Evolutionary conservation across 2,888 invertebrate genomes (phyloP), one percentile per base, ranked within the genome.

Genomic region (Toxonevra muliebris): DNA sequence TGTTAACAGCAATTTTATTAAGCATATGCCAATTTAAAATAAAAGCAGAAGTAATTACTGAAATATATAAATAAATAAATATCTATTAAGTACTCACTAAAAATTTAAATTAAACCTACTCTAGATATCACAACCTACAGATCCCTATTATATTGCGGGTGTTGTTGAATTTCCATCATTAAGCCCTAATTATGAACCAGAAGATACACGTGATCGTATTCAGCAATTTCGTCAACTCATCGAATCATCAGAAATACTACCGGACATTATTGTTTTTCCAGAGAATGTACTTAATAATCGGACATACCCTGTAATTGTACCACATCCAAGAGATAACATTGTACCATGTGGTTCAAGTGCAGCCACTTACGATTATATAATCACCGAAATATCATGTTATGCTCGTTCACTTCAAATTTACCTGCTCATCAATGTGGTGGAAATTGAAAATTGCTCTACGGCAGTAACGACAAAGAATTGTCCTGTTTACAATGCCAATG

Each of bases 401-500:
- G 90, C 90, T 0, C 84, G 83, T 45, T 75, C 84, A 0, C 76
- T 85, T 62, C 74, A 80, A 1, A 85, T 88, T 20, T 91, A 90
- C 72, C 74, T 90, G 1, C 88, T 90, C 0, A 54, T 85, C 2
- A 84, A 85, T 75, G 2, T 85, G 2, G 50, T 88, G 0, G 94
- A 94, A 81, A 86, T 87, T 55, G 85, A 88, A 69, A 40, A 54
- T 1, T 75, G 75, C 20, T 54, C 68, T 1, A 59, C 48, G 57
- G 10, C 48, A 9, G 73, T 12, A 70, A 72, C 5, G 57, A 5
- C 82, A 81, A 80, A 0, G 41, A 80, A 2, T 76, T 74, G 50
- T 79, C 0, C 66, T 76, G 78, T 86, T 19, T 94, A 91, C 83
- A 95, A 94, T 78, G 92, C 94, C 0, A 91, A 94, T 77, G 89